These are phyloP conservation scores for Tholera decimalis DNA, from an alignment of 2,888 invertebrate genomes.

Conservation along the genomic window DNA sequence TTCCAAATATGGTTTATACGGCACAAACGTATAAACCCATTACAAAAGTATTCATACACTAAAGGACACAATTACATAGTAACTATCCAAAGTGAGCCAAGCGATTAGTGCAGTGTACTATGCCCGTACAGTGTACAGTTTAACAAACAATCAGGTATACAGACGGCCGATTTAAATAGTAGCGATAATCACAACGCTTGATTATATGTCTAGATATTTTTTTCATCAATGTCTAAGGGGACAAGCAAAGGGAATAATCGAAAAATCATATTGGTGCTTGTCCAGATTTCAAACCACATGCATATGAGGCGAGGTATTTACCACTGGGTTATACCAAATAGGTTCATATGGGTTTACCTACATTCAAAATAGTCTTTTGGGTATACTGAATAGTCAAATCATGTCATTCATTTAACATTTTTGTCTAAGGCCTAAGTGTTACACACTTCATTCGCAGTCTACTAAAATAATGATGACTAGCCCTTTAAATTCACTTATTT, in stretches of 20 bases:
- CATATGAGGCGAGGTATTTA: too few species aligned
- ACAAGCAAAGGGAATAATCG: neutral
- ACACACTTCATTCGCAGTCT: neutral
- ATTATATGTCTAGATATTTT: neutral
- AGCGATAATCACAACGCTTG: neutral
- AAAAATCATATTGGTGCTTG: too few species aligned
- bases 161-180: neutral
- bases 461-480: too few species aligned
- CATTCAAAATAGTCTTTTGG: neutral
- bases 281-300: too few species aligned
- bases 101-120: conserved; percentile 16
- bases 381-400: neutral
- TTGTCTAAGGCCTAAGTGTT: neutral
- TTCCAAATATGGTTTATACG: neutral
- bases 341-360: too few species aligned
- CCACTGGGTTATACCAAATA: too few species aligned
- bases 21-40: conserved; percentile 20
- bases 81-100: conserved; percentile 12
- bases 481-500: too few species aligned
- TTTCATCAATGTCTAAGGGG: neutral
- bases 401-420: neutral
- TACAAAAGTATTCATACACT: conserved; percentile 26
- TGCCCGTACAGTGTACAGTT: conserved; percentile 18
- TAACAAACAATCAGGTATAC: neutral
- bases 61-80: conserved; percentile 19